A percentile compares a stretch with the other conserved stretches of the same genome.
phyloP scores from a whole-genome alignment of 1,140 invertebrate species.

The Pachypeltis micranthus region DNA sequence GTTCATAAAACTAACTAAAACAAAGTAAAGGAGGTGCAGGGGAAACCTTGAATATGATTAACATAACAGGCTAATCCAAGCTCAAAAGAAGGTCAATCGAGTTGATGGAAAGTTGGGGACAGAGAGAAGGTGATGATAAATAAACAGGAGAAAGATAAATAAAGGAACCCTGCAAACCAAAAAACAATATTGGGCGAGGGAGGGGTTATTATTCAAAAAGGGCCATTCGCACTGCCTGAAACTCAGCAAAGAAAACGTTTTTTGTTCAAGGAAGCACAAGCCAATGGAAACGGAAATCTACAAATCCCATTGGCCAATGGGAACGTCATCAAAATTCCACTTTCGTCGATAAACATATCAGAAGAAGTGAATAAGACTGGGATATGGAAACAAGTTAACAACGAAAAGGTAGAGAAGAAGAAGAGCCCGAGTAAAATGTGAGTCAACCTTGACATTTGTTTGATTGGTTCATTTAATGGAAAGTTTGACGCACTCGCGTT shows the following conservation, averaged over 20 bases:
- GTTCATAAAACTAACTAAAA: too few species aligned
- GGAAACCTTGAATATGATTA: too few species aligned
- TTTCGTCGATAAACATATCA: slow-evolving; percentile 79
- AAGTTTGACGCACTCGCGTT: neutral
- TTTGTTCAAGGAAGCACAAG: neutral
- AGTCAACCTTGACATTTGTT: too few species aligned
- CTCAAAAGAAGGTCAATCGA: too few species aligned
- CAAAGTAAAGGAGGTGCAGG: too few species aligned
- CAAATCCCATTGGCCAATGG: slow-evolving; percentile 82
- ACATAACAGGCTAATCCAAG: too few species aligned
- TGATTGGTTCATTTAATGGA: neutral
- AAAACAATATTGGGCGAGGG: too few species aligned
- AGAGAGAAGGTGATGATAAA: too few species aligned
- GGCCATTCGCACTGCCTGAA: neutral
- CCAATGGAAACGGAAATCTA: slow-evolving; percentile 46
- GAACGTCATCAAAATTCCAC: slow-evolving; percentile 82
- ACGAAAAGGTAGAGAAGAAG: slow-evolving; percentile 35
- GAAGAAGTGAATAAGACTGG: slow-evolving; percentile 87
- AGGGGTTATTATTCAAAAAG: too few species aligned
- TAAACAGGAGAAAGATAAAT: too few species aligned
- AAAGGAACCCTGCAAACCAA: too few species aligned
- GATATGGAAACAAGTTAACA: slow-evolving; percentile 87
- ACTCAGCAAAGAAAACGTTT: neutral
- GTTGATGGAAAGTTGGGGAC: too few species aligned
- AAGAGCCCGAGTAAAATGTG: slow-evolving; percentile 36